A percentile compares a stretch with the other conserved stretches of the same genome.
phyloP scores from a whole-genome alignment of 1,140 invertebrate species.

The Habropoda laboriosa region DNA sequence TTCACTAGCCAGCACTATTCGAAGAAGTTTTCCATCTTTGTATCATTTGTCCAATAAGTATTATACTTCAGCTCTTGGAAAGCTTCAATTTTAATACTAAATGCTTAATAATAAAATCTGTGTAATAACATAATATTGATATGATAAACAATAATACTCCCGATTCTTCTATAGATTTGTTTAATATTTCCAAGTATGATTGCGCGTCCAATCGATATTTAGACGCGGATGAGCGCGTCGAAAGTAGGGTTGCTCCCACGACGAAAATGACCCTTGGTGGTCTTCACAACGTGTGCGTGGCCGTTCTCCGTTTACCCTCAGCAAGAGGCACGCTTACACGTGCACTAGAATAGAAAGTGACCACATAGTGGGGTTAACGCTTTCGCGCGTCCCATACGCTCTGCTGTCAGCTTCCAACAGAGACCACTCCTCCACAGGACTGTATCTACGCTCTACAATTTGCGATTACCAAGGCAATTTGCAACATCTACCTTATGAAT shows the following conservation, averaged over 20 bases:
- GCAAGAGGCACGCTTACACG: constrained; percentile 45
- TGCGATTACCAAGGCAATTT: not conserved
- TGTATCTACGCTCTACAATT: not conserved
- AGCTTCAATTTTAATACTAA: too few relatives aligned
- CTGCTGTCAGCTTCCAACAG: constrained; percentile 3
- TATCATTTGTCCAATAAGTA: too few relatives aligned
- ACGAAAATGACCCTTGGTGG: constrained; percentile 36
- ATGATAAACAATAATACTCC: too few relatives aligned
- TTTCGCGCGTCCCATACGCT: constrained; percentile 53
- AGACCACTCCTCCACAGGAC: not conserved
- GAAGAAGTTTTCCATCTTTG: too few relatives aligned
- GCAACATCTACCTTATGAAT: too few relatives aligned
- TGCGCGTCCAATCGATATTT: constrained; percentile 11
- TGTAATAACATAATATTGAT: too few relatives aligned
- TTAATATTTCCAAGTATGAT: not conserved
- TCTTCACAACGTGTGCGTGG: constrained; percentile 14
- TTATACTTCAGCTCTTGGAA: too few relatives aligned
- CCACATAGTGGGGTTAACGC: constrained; percentile 65
- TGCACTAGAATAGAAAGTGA: constrained; percentile 74
- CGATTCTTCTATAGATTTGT: not conserved
- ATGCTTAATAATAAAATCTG: too few relatives aligned
- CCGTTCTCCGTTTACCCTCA: constrained; percentile 41
- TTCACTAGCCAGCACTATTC: too few relatives aligned
- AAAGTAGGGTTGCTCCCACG: constrained; percentile 25
- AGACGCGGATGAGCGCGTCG: constrained; percentile 5